Evolutionary conservation across 2,888 invertebrate genomes (phyloP).

Genomic region (Rhogogaster chlorosoma): DNA sequence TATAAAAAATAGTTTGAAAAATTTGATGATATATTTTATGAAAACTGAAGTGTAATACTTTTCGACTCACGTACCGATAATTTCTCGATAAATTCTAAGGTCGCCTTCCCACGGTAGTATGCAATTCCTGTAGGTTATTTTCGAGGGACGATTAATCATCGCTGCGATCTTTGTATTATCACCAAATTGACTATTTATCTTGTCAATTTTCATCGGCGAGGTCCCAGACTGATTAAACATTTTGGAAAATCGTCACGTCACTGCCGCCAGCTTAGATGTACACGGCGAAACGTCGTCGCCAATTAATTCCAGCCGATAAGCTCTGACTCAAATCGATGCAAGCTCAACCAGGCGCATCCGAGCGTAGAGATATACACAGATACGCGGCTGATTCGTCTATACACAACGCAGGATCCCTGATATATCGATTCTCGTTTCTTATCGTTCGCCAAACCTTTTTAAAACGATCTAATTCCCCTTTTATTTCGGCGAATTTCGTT

Average conservation of each 20-base stretch:
- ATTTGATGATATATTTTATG: too few species aligned
- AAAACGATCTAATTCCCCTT: neutral
- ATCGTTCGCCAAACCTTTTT: neutral
- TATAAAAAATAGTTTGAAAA: neutral
- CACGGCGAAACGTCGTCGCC: neutral
- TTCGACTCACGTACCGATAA: too few species aligned
- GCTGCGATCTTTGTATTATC: neutral
- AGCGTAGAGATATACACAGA: neutral
- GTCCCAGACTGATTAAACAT: constrained; percentile 10
- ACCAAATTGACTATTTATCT: neutral
- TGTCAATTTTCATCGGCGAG: neutral
- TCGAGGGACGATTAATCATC: too few species aligned
- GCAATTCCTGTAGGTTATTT: too few species aligned
- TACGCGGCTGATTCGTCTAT: neutral
- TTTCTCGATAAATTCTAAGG: too few species aligned
- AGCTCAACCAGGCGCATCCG: neutral
- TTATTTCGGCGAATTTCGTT: neutral
- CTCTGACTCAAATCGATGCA: constrained; percentile 9
- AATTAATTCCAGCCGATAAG: constrained; percentile 24
- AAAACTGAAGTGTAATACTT: too few species aligned
- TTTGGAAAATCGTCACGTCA: neutral
- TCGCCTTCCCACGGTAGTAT: too few species aligned
- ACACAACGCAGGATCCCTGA: neutral
- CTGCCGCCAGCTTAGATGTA: neutral
- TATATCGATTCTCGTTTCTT: neutral